Percentiles rank a stretch among this genome's conserved stretches.
These are phyloP conservation scores for Dolichomitus sp. DNA, from an alignment of 2,888 invertebrate species.

Conservation along the genomic window DNA sequence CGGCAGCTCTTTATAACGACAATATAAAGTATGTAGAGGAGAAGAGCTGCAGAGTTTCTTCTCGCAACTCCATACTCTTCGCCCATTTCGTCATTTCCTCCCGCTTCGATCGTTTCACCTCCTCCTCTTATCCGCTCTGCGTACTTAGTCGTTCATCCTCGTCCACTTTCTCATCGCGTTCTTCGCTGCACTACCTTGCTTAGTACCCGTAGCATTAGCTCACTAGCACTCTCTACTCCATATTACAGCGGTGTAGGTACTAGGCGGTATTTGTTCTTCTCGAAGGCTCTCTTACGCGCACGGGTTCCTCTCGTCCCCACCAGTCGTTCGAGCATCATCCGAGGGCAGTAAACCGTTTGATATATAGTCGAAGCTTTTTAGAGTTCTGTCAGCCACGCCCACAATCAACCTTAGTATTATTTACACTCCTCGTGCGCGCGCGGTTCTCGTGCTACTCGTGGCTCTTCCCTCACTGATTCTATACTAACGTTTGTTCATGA, in stretches of 20 bases:
- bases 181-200: conserved; percentile 27
- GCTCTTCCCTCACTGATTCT: conserved; percentile 57
- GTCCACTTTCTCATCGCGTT: conserved; percentile 63
- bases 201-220: conserved; percentile 33
- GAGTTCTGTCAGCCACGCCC: conserved; percentile 86
- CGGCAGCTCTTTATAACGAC: conserved; percentile 71
- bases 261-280: conserved; percentile 66
- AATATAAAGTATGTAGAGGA: conserved; percentile 65
- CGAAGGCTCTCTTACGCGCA: conserved; percentile 55
- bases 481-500: conserved; percentile 48
- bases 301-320: conserved; percentile 72
- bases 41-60: conserved; percentile 36
- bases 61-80: conserved; percentile 48
- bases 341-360: conserved; percentile 86
- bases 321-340: conserved; percentile 77
- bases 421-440: conserved; percentile 82
- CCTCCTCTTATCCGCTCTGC: background rate
- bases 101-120: conserved; percentile 54
- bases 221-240: conserved; percentile 44
- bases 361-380: conserved; percentile 86
- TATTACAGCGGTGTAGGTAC: conserved; percentile 46
- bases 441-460: conserved; percentile 67
- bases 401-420: conserved; percentile 86
- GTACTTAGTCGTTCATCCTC: conserved; percentile 22
- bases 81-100: conserved; percentile 61